These are phyloP conservation scores for Acanthacorydalis orientalis DNA, from an alignment of 2,888 invertebrate genomes.

Conservation along the genomic window DNA sequence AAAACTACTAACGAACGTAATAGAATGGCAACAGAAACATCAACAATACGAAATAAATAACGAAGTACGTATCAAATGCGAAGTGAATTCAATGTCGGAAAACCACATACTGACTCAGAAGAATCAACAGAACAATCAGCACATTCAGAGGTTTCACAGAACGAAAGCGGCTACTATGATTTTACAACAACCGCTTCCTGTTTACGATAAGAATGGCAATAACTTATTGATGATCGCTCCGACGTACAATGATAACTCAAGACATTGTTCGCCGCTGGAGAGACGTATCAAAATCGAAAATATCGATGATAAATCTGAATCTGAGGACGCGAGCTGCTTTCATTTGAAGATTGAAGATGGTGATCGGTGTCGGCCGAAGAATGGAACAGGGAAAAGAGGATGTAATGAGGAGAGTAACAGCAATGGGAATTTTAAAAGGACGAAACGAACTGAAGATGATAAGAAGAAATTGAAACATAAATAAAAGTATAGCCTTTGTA, in stretches of 20 bases:
- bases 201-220: conserved; percentile 45
- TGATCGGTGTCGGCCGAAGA: no score
- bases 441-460: no score
- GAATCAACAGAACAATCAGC: conserved; percentile 3
- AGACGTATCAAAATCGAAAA: conserved; percentile 8
- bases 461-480: no score
- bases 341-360: no score
- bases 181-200: conserved; percentile 13
- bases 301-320: conserved; percentile 6
- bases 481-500: no score
- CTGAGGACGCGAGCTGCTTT: not conserved
- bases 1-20: conserved; percentile 62
- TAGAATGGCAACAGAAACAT: conserved; percentile 69
- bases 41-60: conserved; percentile 15
- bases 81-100: conserved; percentile 21
- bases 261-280: not conserved
- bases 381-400: no score
- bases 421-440: no score
- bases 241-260: conserved; percentile 15
- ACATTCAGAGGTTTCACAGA: conserved; percentile 4
- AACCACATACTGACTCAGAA: conserved; percentile 9
- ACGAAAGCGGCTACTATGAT: conserved; percentile 19
- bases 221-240: conserved; percentile 53
- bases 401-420: no score
- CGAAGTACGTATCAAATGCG: conserved; percentile 34